phyloP scores from a whole-genome alignment of 2,797 vertebrate genomes.

The Hoplostethus mediterraneus region DNA sequence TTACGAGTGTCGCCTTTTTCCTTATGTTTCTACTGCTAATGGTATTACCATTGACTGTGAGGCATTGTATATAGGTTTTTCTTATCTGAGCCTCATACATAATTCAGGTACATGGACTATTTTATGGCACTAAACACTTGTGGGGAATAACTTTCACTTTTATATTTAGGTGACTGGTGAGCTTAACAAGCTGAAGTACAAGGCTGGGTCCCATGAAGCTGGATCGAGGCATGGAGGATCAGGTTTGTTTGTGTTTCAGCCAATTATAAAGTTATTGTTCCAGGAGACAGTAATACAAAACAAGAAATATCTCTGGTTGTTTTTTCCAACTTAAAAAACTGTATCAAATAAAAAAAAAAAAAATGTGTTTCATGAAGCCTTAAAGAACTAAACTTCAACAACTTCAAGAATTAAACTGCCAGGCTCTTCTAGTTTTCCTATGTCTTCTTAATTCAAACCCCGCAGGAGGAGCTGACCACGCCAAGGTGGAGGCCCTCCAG shows the following conservation, averaged over 20 bases:
- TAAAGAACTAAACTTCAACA: slow-evolving; percentile 21
- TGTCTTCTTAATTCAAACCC: slow-evolving; percentile 46
- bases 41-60: slow-evolving; percentile 7
- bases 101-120: slow-evolving; percentile 1
- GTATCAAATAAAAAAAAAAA: slow-evolving; percentile 24
- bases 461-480: slow-evolving; percentile 83
- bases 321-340: slow-evolving; percentile 8
- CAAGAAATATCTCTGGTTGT: not conserved
- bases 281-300: slow-evolving; percentile 1
- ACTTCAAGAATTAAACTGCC: not conserved
- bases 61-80: slow-evolving; percentile 13
- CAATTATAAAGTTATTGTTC: not conserved
- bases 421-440: slow-evolving; percentile 56
- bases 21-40: slow-evolving; percentile 17
- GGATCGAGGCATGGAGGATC: slow-evolving; percentile 90
- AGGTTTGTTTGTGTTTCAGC: slow-evolving; percentile 61
- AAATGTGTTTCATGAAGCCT: slow-evolving; percentile 18
- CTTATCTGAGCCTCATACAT: slow-evolving; percentile 1
- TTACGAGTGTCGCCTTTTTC: slow-evolving; percentile 1
- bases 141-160: slow-evolving; percentile 33
- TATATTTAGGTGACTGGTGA: slow-evolving; percentile 87
- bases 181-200: slow-evolving; percentile 97
- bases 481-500: slow-evolving; percentile 93
- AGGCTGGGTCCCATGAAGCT: slow-evolving; percentile 91
- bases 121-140: not conserved